Evolutionary conservation across 2,888 invertebrate genomes (phyloP), one percentile per base, ranked within the genome.

Genomic region (Meliscaeva auricollis): DNA sequence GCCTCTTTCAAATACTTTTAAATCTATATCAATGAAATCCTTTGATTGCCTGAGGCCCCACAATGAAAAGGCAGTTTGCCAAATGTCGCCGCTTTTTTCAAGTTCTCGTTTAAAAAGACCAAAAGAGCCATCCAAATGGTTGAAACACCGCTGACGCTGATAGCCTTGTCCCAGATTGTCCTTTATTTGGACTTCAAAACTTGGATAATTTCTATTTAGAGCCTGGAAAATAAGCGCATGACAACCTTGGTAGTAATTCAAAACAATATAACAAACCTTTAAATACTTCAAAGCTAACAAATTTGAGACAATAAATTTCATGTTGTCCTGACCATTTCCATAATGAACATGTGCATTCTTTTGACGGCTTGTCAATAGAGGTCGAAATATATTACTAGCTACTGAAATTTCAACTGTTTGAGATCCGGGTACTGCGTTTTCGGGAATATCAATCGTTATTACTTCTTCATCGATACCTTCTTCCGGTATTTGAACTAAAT

Each of bases 121-220:
- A 92, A 98, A 99, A 0, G 98, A 98, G 1, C 98, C 98, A 91
- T 99, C 98, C 0, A 93, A 90, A 82, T 96, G 95, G 76, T 95
- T 95, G 91, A 96, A 99, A 0, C 95, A 96, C 90, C 99, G 93
- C 90, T 99, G 96, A 78, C 97, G 94, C 91, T 99, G 99, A 91
- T 98, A 99, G 8, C 98, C 98, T 22, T 94, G 93, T 89, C 98
- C 97, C 90, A 98, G 94, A 87, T 92, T 92, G 17, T 89, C 89
- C 30, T 91, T 90, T 0, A 93, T 92, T 89, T 95, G 94, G 1
- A 92, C 92, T 89, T 95, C 93, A 62, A 97, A 93, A 0, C 94
- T 94, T 38, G 94, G 94, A 0, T 94, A 95, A 38, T 96, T 90
- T 89, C 96, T 95, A 94, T 87, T 93, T 93, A 93, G 93, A 87